These are phyloP conservation scores for Agapornis canus DNA, from an alignment of 2,797 vertebrate genomes.

Conservation along the genomic window DNA sequence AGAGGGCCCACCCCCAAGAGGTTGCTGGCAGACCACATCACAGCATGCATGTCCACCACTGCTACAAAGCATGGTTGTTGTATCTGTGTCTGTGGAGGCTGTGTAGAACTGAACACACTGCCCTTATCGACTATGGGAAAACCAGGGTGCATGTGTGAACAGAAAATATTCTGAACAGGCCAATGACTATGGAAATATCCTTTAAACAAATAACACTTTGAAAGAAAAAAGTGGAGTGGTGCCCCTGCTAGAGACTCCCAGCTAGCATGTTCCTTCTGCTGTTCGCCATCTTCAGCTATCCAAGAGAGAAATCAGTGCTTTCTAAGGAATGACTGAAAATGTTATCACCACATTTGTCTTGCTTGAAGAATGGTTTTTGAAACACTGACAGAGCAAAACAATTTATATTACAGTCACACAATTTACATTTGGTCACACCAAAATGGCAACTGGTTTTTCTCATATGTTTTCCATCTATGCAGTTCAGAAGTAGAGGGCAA, in stretches of 20 bases:
- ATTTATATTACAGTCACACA: not conserved
- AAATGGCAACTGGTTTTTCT: not conserved
- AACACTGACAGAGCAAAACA: not conserved
- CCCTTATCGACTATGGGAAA: not conserved
- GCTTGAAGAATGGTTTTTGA: not conserved
- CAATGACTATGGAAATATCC: not conserved
- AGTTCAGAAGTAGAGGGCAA: not conserved
- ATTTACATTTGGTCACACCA: not conserved
- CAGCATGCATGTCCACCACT: rapidly evolving
- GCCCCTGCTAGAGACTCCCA: not conserved
- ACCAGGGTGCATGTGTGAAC: not conserved
- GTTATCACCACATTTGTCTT: not conserved
- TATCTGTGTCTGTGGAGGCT: not conserved
- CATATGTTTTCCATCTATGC: not conserved
- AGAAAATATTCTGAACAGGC: not conserved
- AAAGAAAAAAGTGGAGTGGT: not conserved
- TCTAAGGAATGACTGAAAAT: not conserved
- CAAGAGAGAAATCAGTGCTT: not conserved
- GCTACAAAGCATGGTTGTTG: not conserved
- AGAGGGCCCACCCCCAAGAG: not conserved
- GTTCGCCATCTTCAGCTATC: not conserved
- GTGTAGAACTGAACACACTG: not conserved
- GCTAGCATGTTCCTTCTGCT: not conserved
- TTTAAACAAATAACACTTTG: not conserved
- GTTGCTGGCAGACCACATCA: not conserved